Evolutionary conservation across 2,113 vertebrate genomes (phyloP).

Genomic region (Mola mola): DNA sequence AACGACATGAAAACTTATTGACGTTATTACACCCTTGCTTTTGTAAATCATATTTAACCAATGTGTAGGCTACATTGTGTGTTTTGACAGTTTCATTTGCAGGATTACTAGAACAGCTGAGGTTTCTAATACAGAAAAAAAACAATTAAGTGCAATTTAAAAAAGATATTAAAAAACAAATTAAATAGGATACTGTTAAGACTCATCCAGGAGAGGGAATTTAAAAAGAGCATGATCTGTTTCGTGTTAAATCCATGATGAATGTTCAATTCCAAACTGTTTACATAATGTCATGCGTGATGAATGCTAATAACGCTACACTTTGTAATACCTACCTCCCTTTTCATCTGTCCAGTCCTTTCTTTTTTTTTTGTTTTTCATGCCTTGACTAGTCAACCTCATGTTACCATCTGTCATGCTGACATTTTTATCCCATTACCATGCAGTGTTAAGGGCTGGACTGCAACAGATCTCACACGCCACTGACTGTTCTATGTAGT

Average conservation of each 20-base stretch:
- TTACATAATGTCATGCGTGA: conserved; percentile 38
- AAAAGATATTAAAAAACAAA: conserved; percentile 30
- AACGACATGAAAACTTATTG: background rate
- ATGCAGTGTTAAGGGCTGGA: conserved; percentile 15
- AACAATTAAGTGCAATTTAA: conserved; percentile 62
- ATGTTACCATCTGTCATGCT: conserved; percentile 45
- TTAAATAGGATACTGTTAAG: conserved; percentile 29
- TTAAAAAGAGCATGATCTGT: conserved; percentile 10
- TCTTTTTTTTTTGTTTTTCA: conserved; percentile 3
- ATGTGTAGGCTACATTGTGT: background rate
- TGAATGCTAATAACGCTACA: conserved; percentile 52
- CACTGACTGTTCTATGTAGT: conserved; percentile 17
- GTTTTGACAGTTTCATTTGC: conserved; percentile 3
- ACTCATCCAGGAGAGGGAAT: conserved; percentile 29
- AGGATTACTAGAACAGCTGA: conserved; percentile 8
- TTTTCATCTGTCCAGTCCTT: background rate
- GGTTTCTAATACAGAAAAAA: conserved; percentile 25
- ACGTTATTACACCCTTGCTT: conserved; percentile 43
- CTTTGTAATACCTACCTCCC: too few species aligned
- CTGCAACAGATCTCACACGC: conserved; percentile 25
- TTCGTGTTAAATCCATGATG: too few species aligned
- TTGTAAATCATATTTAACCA: conserved; percentile 23
- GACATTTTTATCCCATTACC: conserved; percentile 48
- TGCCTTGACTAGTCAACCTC: conserved; percentile 15
- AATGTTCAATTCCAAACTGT: too few species aligned